Evolutionary conservation across 1,140 invertebrate species (phyloP).

Genomic region (Rhagoletis zephyria): DNA sequence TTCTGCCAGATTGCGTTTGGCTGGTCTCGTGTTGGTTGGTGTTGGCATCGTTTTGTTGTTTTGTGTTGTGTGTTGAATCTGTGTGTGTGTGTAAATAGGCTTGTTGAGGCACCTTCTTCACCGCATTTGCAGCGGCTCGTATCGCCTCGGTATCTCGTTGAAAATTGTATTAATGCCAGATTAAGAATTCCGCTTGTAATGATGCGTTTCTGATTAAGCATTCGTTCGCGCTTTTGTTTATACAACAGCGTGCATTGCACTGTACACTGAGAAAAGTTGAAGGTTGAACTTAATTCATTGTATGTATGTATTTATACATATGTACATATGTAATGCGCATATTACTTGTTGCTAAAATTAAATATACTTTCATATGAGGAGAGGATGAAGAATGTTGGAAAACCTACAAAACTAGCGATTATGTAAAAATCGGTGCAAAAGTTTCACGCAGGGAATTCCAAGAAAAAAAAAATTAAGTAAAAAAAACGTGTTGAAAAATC

Average conservation of each 20-base stretch:
- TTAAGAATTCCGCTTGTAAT: constrained; percentile 64
- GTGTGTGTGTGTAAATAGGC: background rate
- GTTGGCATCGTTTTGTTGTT: background rate
- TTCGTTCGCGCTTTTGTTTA: background rate
- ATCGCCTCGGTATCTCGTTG: background rate
- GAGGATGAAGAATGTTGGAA: no score
- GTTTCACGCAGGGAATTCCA: no score
- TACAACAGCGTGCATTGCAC: constrained; percentile 32
- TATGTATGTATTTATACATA: no score
- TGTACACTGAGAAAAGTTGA: background rate
- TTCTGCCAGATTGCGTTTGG: no score
- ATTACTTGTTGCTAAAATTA: no score
- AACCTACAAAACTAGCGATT: no score
- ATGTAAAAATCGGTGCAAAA: no score
- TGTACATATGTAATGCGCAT: no score
- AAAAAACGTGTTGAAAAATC: no score
- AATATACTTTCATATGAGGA: no score
- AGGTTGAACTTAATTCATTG: background rate
- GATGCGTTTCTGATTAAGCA: constrained; percentile 52
- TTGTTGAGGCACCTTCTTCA: background rate
- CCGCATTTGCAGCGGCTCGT: background rate
- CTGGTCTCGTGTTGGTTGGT: background rate
- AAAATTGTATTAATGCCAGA: constrained; percentile 71
- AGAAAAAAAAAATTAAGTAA: no score
- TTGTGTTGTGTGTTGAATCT: no score